Evolutionary conservation across 2,113 vertebrate genomes (phyloP).

Genomic region (Cyprinodon tularosa): DNA sequence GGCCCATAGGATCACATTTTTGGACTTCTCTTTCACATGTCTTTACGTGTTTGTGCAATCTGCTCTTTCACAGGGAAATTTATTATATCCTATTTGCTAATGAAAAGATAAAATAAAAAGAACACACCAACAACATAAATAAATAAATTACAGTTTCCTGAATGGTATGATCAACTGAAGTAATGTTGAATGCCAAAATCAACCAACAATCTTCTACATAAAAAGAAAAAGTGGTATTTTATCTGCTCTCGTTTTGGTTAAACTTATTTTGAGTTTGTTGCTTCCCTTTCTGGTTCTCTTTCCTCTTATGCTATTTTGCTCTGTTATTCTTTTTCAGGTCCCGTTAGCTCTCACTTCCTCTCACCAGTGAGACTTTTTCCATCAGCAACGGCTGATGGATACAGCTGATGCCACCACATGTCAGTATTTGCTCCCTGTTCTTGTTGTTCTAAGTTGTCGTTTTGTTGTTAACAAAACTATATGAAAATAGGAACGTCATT

Average conservation of each 20-base stretch:
- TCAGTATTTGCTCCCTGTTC: background rate
- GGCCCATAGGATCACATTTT: constrained; percentile 1
- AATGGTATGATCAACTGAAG: no score
- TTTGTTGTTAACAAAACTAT: background rate
- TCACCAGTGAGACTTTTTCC: background rate
- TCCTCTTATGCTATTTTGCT: no score
- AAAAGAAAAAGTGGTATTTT: no score
- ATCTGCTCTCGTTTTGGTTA: no score
- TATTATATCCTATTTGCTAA: background rate
- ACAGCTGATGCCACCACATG: background rate
- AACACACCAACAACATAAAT: no score
- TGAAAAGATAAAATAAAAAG: background rate
- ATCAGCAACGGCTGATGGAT: background rate
- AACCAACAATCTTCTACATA: no score
- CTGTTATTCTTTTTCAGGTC: no score
- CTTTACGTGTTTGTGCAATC: background rate
- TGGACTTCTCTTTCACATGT: background rate
- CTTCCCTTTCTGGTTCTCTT: no score
- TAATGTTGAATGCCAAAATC: no score
- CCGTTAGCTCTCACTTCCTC: background rate
- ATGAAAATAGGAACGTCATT: background rate
- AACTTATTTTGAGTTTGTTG: no score
- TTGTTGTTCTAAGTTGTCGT: background rate
- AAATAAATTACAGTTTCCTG: background rate
- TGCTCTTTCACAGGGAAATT: background rate